Evolutionary conservation across 2,797 vertebrate genomes (phyloP).

Genomic region (Peromyscus melanophrys): DNA sequence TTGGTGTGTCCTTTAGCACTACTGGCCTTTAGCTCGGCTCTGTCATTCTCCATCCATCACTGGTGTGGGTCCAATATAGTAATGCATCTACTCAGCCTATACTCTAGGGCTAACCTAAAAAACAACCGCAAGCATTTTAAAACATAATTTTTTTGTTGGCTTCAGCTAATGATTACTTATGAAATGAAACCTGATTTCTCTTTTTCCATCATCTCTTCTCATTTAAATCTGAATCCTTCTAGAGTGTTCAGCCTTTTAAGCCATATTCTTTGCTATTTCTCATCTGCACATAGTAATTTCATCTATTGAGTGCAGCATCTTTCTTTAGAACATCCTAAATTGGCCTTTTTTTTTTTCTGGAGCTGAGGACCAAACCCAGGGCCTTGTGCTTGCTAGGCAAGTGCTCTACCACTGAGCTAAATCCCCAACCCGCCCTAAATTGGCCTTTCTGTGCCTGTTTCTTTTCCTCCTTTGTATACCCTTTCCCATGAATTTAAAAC

Average conservation of each 20-base stretch:
- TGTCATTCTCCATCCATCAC: background rate
- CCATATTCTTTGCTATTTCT: conserved; percentile 4
- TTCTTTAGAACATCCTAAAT: conserved; percentile 55
- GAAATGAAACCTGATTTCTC: background rate
- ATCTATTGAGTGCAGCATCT: background rate
- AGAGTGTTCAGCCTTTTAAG: background rate
- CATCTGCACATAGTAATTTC: background rate
- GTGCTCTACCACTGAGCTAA: too few species aligned
- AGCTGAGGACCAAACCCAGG: too few species aligned
- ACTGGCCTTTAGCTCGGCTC: background rate
- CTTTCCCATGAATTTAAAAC: conserved; percentile 42
- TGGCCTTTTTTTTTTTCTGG: background rate
- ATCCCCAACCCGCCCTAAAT: too few species aligned
- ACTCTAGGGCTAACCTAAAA: background rate
- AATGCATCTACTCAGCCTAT: background rate
- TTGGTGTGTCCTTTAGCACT: background rate
- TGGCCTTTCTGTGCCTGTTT: background rate
- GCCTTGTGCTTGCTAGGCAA: too few species aligned
- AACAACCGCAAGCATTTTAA: background rate
- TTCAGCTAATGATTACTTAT: background rate
- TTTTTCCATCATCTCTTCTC: background rate
- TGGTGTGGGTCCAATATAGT: background rate
- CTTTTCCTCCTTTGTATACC: background rate
- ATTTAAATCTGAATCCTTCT: conserved; percentile 28
- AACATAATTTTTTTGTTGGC: background rate